Evolutionary conservation across 2,888 invertebrate species (phyloP), one percentile per base, ranked within the genome.

Genomic region (Aspidiotus rigidus): DNA sequence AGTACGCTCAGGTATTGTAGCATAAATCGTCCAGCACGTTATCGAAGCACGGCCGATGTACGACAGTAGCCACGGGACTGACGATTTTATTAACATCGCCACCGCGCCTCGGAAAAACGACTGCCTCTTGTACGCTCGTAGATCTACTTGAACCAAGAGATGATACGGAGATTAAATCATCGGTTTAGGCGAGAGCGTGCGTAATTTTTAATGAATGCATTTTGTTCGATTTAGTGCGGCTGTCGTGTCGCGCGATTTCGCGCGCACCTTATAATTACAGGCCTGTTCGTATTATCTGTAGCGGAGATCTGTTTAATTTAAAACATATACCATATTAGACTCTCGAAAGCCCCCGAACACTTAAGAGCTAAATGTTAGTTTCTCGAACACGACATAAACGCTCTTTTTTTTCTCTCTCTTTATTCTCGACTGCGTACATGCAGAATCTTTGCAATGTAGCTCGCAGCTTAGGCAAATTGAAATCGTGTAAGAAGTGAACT

Each of bases 231-330:
- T n/a, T n/a, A 49, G 49, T 49, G 10, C 10, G 11, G 49, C n/a
- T n/a, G 10, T 49, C 49, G 49, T 49, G 49, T 49, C 49, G 49
- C 49, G 49, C 49, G 49, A 49, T 49, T 49, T 49, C 49, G n/a
- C 49, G 49, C 49, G 49, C 49, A 49, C 49, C 49, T 49, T 49
- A n/a, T 49, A 49, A 49, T 49, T 49, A 49, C 49, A n/a, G 49
- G 49, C 49, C 11, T 49, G 49, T n/a, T 13, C 49, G 2, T n/a
- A 49, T 28, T 28, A 28, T 28, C 28, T 28, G 28, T 5, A 28
- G 28, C 28, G 28, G 28, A 28, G 28, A 28, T 28, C 28, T 28
- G 28, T 28, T 28, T 28, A 28, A 28, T 28, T 28, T 28, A 28
- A 28, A 28, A 28, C 28, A 28, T 28, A 28, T 28, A 28, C 28